Evolutionary conservation across 1,140 invertebrate species (phyloP).

Genomic region (Atta texana): DNA sequence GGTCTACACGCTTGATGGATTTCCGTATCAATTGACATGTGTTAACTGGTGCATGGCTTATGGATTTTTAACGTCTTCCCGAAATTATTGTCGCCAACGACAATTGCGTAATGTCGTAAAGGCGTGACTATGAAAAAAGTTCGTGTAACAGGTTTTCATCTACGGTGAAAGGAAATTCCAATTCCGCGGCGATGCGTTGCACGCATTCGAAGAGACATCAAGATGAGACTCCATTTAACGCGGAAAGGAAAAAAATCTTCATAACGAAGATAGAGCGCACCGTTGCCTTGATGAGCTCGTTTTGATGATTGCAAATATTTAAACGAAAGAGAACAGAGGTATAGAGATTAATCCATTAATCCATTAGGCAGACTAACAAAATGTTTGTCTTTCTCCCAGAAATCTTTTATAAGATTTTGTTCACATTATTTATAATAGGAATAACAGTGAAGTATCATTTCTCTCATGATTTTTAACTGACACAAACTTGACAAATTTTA

Average conservation of each 20-base stretch:
- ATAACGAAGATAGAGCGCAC: constrained; percentile 19
- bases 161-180: constrained; percentile 74
- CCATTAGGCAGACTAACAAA: background rate
- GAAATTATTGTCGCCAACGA: constrained; percentile 52
- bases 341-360: background rate
- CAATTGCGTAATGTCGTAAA: constrained; percentile 48
- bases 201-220: constrained; percentile 48
- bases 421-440: background rate
- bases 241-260: constrained; percentile 55
- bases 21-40: background rate
- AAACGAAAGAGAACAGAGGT: background rate
- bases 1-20: constrained; percentile 16
- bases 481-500: background rate
- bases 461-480: background rate
- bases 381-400: background rate
- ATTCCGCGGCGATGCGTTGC: constrained; percentile 71
- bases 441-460: background rate
- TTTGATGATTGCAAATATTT: background rate
- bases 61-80: constrained; percentile 44
- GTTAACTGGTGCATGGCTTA: constrained; percentile 10
- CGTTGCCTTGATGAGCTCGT: background rate
- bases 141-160: constrained; percentile 70
- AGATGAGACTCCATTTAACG: constrained; percentile 54
- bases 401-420: constrained; percentile 19
- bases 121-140: constrained; percentile 42